Percentiles rank a stretch among this genome's conserved stretches.
These are phyloP conservation scores for Philotrypesis tridentata DNA, from an alignment of 1,140 invertebrate genomes.

Conservation along the genomic window DNA sequence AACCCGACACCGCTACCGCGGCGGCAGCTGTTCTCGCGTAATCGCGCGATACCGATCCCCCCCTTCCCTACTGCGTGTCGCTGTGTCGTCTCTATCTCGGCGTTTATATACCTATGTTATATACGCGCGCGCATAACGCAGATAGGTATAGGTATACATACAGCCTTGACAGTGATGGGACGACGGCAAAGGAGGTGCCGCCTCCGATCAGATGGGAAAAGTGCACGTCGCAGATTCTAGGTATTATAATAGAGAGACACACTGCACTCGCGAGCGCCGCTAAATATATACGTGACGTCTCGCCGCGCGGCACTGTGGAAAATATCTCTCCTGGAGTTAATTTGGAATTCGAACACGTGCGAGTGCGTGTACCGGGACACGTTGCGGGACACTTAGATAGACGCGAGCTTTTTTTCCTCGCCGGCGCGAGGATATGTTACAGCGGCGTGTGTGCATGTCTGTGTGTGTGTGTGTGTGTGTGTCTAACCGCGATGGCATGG, in stretches of 20 bases:
- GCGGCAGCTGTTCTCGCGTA: neutral
- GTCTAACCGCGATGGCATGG: too few relatives aligned
- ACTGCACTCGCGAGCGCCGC: neutral
- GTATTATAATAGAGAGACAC: neutral
- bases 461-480: too few relatives aligned
- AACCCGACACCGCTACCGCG: neutral
- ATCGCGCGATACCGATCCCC: neutral
- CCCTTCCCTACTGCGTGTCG: too few relatives aligned
- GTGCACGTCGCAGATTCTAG: neutral
- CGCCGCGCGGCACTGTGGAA: too few relatives aligned
- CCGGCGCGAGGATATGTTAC: too few relatives aligned
- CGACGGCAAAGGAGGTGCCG: neutral
- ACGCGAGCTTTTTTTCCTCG: too few relatives aligned
- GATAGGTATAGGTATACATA: neutral
- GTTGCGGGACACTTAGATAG: neutral
- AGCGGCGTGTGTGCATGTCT: too few relatives aligned
- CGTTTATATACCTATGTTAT: neutral
- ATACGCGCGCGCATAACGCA: too few relatives aligned
- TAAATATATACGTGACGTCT: conserved; percentile 28
- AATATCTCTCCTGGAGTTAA: neutral
- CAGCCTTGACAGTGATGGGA: conserved; percentile 6
- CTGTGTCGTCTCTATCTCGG: neutral
- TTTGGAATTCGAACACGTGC: conserved; percentile 26
- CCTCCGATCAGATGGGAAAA: neutral
- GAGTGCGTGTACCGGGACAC: neutral